Conservation (phyloP, 2,888 invertebrate species). For the Alloplasta piceator region DNA sequence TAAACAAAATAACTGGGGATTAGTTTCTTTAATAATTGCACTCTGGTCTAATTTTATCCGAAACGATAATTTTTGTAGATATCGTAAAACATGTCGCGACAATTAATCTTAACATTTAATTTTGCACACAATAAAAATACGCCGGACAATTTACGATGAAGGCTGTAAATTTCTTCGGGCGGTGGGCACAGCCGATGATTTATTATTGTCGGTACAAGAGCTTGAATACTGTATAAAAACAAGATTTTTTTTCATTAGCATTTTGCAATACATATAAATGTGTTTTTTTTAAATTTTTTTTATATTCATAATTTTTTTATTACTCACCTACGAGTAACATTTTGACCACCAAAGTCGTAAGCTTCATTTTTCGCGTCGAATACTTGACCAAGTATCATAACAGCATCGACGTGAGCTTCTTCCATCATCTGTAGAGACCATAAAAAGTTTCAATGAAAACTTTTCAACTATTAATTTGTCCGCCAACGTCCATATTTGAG, state of each 20-base stretch:
- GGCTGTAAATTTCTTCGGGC: conserved; percentile 98
- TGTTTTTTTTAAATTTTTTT: not conserved
- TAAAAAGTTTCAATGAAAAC: too few species aligned
- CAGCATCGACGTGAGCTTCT: conserved; percentile 97
- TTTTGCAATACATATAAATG: conserved; percentile 20
- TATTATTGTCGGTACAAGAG: conserved; percentile 96
- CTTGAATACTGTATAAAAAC: conserved; percentile 86
- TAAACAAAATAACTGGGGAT: not conserved
- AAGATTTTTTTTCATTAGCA: conserved; percentile 24
- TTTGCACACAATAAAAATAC: conserved; percentile 96
- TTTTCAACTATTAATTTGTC: too few species aligned
- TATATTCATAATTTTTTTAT: conserved; percentile 1
- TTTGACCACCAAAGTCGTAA: conserved; percentile 96
- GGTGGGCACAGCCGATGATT: conserved; percentile 97
- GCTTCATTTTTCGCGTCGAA: conserved; percentile 89
- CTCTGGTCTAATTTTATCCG: conserved; percentile 57
- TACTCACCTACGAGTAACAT: conserved; percentile 81
- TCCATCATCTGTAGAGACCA: conserved; percentile 90
- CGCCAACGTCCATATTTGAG: too few species aligned
- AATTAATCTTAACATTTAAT: conserved; percentile 91
- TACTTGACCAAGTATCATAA: conserved; percentile 98
- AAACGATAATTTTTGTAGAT: conserved; percentile 89
- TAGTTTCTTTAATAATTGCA: not conserved
- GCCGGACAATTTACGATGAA: conserved; percentile 98
- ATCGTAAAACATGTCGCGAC: conserved; percentile 92